These are phyloP conservation scores for Corynorhinus townsendii DNA, from an alignment of 2,113 vertebrate genomes.

Conservation along the genomic window DNA sequence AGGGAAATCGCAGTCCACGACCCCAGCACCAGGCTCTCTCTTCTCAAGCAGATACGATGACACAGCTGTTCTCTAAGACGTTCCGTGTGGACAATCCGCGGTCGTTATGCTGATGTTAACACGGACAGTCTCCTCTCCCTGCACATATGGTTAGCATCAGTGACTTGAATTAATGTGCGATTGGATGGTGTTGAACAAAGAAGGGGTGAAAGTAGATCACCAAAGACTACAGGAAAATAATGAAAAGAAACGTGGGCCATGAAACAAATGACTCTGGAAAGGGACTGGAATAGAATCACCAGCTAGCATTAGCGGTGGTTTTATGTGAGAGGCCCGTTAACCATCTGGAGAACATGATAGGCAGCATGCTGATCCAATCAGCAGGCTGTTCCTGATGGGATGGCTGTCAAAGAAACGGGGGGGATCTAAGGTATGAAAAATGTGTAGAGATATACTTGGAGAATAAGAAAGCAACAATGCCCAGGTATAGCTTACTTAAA, in stretches of 20 bases:
- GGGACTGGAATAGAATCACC: conserved; percentile 36
- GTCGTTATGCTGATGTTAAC: not conserved
- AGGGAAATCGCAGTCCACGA: not conserved
- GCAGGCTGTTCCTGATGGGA: not conserved
- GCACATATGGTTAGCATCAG: not conserved
- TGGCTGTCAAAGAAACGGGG: not conserved
- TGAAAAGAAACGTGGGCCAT: conserved; percentile 24
- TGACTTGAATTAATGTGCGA: not conserved
- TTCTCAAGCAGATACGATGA: not conserved
- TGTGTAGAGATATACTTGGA: not conserved
- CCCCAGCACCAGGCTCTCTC: not conserved
- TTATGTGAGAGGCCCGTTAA: conserved; percentile 57
- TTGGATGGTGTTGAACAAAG: conserved; percentile 29
- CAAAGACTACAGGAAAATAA: conserved; percentile 9
- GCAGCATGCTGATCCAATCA: conserved; percentile 36
- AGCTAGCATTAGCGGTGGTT: conserved; percentile 16
- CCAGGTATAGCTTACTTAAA: not conserved
- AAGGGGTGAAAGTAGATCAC: not conserved
- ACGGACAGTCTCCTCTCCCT: not conserved
- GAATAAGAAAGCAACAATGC: not conserved
- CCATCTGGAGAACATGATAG: conserved; percentile 55
- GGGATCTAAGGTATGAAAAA: not conserved
- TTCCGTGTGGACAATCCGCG: not conserved
- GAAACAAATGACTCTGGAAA: conserved; percentile 46
- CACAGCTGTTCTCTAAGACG: not conserved